Base-by-base conservation (phyloP, 2,888 invertebrate species). In the Xanthorhoe spadicearia region DNA sequence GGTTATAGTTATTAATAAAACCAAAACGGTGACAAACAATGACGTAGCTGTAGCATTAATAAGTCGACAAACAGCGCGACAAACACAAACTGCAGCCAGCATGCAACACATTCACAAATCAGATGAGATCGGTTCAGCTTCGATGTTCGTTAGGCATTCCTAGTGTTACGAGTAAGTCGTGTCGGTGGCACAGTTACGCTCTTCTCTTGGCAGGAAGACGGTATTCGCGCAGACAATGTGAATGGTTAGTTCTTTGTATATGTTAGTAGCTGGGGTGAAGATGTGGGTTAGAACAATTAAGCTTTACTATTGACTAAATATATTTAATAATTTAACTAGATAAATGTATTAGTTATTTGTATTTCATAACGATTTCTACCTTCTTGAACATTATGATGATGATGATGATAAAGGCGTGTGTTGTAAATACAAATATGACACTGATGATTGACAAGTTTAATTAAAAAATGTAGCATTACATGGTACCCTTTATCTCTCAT, bases 51-150 rank as follows among this genome's bases (percentile, higher is more conserved):
- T 66, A 74, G 65, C 78, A 82, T 79, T 81, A 80, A 76, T 77
- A 74, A 68, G 53, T 65, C 65, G 64, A 72, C 55, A 57, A 65
- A 83, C 80, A 84, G 86, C 87, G 84, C 81, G 85, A 87, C 86
- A 88, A 86, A 87, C 87, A 89, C 84, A 88, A 87, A 88, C 86
- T 83, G 80, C 85, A 89, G 89, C 89, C 84, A 86, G 73, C 92
- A 92, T 92, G 92, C 92, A 91, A 85, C 89, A 89, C 91, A 91
- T 92, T 89, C 90, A 88, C 85, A 87, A 82, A 75, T 77, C 81
- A 81, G 83, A 83, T 84, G 85, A 81, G 81, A 74, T 74, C 83
- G 84, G 82, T 79, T 76, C 88, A 83, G 87, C 84, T 86, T 84
- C 85, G 84, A 81, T 74, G 81, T 84, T 85, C 92, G 87, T 91